phyloP scores from a whole-genome alignment of 2,888 invertebrate genomes.

The Thymelicus acteon region DNA sequence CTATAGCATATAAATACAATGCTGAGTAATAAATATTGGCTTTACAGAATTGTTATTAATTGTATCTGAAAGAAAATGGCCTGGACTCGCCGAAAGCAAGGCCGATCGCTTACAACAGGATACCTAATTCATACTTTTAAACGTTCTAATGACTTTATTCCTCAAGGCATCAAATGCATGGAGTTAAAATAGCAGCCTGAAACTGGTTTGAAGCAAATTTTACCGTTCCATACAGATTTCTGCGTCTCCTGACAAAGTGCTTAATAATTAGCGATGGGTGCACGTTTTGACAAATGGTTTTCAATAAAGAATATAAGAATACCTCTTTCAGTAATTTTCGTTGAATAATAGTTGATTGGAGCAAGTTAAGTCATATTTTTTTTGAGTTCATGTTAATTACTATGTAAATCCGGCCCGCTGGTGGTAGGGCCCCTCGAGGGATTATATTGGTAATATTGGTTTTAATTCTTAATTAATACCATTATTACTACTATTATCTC shows the following conservation, averaged over 20 bases:
- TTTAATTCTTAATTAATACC: no score
- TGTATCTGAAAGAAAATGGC: background rate
- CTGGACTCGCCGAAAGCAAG: background rate
- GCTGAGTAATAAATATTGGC: background rate
- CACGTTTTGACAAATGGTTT: slow-evolving; percentile 21
- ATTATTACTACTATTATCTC: no score
- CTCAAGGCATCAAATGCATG: no score
- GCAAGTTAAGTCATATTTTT: no score
- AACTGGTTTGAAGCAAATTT: slow-evolving; percentile 18
- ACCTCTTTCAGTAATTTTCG: slow-evolving; percentile 9
- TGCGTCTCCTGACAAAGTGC: slow-evolving; percentile 1
- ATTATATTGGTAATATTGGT: no score
- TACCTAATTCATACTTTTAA: no score
- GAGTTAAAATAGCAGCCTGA: background rate
- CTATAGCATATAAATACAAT: background rate
- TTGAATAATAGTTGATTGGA: slow-evolving; percentile 10
- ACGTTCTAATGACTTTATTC: no score
- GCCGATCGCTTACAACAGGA: background rate
- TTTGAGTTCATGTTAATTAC: no score
- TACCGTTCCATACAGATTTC: background rate
- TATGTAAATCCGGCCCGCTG: no score
- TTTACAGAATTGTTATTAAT: slow-evolving; percentile 6
- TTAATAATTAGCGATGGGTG: slow-evolving; percentile 20
- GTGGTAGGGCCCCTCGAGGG: no score
- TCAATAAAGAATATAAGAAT: slow-evolving; percentile 27